phyloP scores from a whole-genome alignment of 2,113 vertebrate genomes.

The Dipodomys ordii region DNA sequence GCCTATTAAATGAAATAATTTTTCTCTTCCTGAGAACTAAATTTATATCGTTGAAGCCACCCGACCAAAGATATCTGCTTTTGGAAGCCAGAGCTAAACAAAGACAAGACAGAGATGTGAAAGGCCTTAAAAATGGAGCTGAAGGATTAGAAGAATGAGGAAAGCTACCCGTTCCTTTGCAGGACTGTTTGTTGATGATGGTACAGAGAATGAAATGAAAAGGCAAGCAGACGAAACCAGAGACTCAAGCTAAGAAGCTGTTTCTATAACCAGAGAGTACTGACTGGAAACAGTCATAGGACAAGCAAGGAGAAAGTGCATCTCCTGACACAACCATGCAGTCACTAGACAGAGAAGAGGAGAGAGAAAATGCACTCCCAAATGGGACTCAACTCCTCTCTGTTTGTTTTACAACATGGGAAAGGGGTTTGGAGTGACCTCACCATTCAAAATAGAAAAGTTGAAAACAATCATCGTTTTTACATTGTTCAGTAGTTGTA shows the following conservation, averaged over 20 bases:
- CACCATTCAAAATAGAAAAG: conserved; percentile 25
- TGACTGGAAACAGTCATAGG: too few relatives aligned
- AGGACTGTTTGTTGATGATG: background rate
- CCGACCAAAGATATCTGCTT: background rate
- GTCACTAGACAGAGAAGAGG: background rate
- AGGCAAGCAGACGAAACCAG: background rate
- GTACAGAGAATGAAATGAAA: background rate
- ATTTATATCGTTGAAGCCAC: background rate
- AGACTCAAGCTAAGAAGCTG: background rate
- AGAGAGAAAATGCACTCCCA: background rate
- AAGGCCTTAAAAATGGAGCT: background rate
- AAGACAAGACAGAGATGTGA: background rate
- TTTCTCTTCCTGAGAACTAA: background rate
- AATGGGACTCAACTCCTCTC: too few relatives aligned
- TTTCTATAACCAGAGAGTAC: background rate
- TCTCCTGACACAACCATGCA: too few relatives aligned
- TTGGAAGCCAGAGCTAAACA: background rate
- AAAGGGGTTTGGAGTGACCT: background rate
- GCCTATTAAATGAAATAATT: too few relatives aligned
- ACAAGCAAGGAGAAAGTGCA: background rate
- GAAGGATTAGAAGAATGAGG: background rate
- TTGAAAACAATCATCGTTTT: background rate
- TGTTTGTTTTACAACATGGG: background rate
- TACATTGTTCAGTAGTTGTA: too few relatives aligned
- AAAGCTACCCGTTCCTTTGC: background rate